Evolutionary conservation across 92 coral and sea anemone genomes (phyloP), one percentile per base, ranked within the genome.

Genomic region (Hydrozoanthus gracilis): DNA sequence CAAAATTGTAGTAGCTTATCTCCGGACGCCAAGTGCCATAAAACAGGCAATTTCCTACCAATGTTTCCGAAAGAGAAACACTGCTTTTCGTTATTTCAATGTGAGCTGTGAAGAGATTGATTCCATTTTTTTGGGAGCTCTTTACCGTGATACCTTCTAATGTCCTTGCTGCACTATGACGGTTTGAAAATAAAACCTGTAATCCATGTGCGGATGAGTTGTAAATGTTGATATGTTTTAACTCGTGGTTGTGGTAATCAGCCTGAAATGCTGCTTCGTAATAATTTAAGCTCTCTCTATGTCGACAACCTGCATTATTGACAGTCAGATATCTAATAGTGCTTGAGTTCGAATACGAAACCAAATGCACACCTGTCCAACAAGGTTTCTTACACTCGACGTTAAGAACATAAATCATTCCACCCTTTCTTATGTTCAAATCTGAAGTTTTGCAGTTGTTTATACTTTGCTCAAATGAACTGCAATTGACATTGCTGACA

Each of bases 301-400:
- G 88, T 10, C 60, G 78, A 56, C 48, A 86, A 20, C 93, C 91
- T 1, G 91, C 93, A 73, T 88, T 76, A 3, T 17, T 18, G 10
- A 91, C 84, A 27, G 77, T 87, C 3, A 91, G 39, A 66, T 91
- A 77, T 2, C 10, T 15, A 52, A 91, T 12, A 62, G 0, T 44
- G 35, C 92, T 91, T 78, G 51, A 18, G 51, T 73, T 77, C 18
- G 77, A 51, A 7, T 89, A 60, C 13, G 88, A 12, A 16, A 91
- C 50, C 10, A 91, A 20, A 52, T 91, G 93, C 50, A 91, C 52
- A 3, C 93, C 93, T 14, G 76, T 62, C 93, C 93, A 91, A 87
- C 71, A 79, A 56, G 88, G 89, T 7, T 17, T 62, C 47, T 84
- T 73, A 89, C 93, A 91, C 3, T 7, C 20, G 1, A 91, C 64